Evolutionary conservation across 35 echinoderm and acorn worm species (phyloP).

Genomic region (Holothuria glaberrima): DNA sequence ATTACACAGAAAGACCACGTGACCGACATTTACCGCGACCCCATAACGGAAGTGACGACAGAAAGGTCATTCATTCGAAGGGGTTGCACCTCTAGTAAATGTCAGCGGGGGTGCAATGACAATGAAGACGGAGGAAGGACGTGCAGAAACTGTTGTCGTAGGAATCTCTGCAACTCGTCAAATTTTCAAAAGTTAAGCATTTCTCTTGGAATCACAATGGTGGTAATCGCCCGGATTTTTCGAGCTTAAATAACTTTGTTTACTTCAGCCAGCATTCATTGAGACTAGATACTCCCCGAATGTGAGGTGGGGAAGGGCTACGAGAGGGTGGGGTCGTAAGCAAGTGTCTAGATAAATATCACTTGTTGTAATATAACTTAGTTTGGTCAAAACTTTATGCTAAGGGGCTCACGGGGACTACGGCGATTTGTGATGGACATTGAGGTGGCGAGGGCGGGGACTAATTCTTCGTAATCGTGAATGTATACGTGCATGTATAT

Average conservation of each 20-base stretch:
- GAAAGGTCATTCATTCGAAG: slow-evolving; percentile 16
- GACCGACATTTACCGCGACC: slow-evolving; percentile 14
- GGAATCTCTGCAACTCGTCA: slow-evolving; percentile 28
- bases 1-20: slow-evolving; percentile 25
- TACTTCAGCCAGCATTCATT: too few species aligned
- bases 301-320: too few species aligned
- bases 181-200: background rate
- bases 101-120: slow-evolving; percentile 17
- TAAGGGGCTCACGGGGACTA: too few species aligned
- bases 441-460: too few species aligned
- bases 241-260: background rate
- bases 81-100: slow-evolving; percentile 42
- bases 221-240: background rate
- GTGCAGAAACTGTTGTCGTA: background rate
- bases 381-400: too few species aligned
- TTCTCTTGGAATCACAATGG: background rate
- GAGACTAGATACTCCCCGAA: too few species aligned
- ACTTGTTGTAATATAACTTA: too few species aligned
- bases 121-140: slow-evolving; percentile 4
- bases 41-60: background rate
- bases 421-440: too few species aligned
- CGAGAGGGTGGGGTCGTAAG: too few species aligned
- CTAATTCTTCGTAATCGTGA: too few species aligned
- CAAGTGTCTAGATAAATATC: too few species aligned
- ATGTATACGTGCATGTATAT: too few species aligned